Evolutionary conservation across 2,113 vertebrate genomes (phyloP).

Genomic region (Tragulus kanchil): DNA sequence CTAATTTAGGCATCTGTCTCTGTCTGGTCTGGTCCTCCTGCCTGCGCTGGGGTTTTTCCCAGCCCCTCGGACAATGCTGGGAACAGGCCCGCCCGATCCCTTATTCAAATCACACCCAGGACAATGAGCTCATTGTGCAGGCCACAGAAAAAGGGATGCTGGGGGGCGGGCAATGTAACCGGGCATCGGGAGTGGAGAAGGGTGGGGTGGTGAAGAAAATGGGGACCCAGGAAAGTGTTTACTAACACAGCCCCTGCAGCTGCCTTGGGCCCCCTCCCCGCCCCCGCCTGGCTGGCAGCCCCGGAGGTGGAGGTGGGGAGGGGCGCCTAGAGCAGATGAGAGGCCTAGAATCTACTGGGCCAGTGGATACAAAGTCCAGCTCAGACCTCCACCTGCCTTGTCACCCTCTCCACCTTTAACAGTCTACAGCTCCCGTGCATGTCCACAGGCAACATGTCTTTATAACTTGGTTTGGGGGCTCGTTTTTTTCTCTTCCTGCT

Average conservation of each 20-base stretch:
- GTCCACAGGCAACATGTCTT: background rate
- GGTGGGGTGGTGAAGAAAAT: slow-evolving; percentile 92
- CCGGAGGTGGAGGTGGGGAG: slow-evolving; percentile 38
- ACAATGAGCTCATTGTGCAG: slow-evolving; percentile 96
- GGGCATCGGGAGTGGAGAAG: slow-evolving; percentile 67
- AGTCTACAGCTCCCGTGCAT: background rate
- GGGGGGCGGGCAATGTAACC: background rate
- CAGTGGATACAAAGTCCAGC: background rate
- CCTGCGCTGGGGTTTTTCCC: slow-evolving; percentile 88
- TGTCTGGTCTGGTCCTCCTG: slow-evolving; percentile 92
- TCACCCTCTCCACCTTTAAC: background rate
- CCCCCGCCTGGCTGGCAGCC: slow-evolving; percentile 70
- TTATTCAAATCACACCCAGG: slow-evolving; percentile 92
- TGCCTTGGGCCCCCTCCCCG: slow-evolving; percentile 85
- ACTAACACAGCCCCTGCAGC: slow-evolving; percentile 94
- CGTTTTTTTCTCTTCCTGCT: background rate
- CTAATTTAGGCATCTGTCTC: slow-evolving; percentile 97
- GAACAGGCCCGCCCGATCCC: slow-evolving; percentile 92
- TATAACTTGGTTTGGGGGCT: background rate
- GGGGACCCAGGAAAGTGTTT: slow-evolving; percentile 93
- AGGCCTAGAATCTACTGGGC: background rate
- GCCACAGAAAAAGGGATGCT: slow-evolving; percentile 86
- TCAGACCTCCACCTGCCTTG: background rate
- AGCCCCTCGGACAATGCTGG: slow-evolving; percentile 92
- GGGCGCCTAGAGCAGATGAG: background rate